Evolutionary conservation across 2,888 invertebrate genomes (phyloP).

Genomic region (Entomobrya proxima): DNA sequence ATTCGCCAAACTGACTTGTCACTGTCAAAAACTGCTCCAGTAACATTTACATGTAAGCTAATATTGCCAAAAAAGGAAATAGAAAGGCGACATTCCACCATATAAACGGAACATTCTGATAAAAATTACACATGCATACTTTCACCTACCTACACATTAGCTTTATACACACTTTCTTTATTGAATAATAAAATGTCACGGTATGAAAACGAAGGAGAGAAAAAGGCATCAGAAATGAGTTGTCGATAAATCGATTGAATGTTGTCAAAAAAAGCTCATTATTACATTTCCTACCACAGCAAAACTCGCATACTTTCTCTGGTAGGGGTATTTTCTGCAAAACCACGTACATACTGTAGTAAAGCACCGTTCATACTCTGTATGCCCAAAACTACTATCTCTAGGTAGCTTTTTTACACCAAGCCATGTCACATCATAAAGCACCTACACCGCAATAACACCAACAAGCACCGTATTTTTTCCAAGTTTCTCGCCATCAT

Average conservation of each 20-base stretch:
- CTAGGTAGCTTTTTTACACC: neutral
- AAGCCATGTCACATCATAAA: conserved; percentile 1
- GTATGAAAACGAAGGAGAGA: conserved; percentile 15
- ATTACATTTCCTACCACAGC: conserved; percentile 21
- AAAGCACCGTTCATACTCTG: neutral
- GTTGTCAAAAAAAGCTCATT: conserved; percentile 57
- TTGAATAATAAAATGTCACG: conserved; percentile 30
- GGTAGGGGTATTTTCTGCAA: neutral
- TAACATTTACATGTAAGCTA: neutral
- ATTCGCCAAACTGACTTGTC: neutral
- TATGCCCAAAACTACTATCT: neutral
- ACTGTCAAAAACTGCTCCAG: conserved; percentile 13
- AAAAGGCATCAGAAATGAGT: conserved; percentile 31
- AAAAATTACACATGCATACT: neutral
- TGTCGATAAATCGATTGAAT: conserved; percentile 66
- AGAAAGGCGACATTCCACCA: neutral
- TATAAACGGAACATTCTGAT: neutral
- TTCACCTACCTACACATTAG: neutral
- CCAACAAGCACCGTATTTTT: neutral
- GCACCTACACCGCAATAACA: neutral
- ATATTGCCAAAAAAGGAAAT: neutral
- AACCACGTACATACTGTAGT: neutral
- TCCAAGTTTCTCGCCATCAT: neutral
- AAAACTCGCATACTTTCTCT: neutral
- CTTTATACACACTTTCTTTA: neutral